Percentiles rank a stretch among this genome's conserved stretches.
Conservation (phyloP, 2,113 vertebrate species). For the Tragelaphus imberbis region DNA sequence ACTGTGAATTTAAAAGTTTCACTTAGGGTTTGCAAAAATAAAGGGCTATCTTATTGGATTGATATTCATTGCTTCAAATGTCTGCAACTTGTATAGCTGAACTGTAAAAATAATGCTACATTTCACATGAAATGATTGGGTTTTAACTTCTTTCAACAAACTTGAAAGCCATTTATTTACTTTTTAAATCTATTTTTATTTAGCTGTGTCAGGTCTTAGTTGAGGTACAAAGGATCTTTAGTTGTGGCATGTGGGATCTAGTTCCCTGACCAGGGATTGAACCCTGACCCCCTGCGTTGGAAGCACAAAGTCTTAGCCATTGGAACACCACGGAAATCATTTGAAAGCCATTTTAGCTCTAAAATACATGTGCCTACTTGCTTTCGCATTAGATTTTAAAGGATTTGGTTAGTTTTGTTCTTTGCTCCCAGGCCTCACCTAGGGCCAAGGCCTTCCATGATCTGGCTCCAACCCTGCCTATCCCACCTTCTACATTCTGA, state of each 20-base stretch:
- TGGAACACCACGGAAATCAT: neutral
- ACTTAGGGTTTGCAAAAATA: neutral
- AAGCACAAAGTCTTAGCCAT: neutral
- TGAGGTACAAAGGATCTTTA: neutral
- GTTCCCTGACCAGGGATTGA: neutral
- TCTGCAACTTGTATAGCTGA: neutral
- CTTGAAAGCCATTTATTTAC: neutral
- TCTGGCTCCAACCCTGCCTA: neutral
- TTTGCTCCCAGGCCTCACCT: neutral
- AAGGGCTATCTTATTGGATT: neutral
- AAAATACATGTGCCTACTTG: neutral
- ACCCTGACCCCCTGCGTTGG: neutral
- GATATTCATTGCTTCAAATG: neutral
- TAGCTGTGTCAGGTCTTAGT: neutral
- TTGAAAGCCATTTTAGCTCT: neutral
- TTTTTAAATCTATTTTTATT: neutral
- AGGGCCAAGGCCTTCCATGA: neutral
- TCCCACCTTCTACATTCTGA: neutral
- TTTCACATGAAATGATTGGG: neutral
- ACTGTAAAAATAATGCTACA: neutral
- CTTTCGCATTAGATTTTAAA: neutral
- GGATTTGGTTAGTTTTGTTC: neutral
- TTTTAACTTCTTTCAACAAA: neutral
- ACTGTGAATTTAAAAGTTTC: neutral
- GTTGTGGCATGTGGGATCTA: neutral